A percentile compares a stretch with the other conserved stretches of the same genome.
phyloP scores from a whole-genome alignment of 1,140 invertebrate species.

The Laupala kohalensis region DNA sequence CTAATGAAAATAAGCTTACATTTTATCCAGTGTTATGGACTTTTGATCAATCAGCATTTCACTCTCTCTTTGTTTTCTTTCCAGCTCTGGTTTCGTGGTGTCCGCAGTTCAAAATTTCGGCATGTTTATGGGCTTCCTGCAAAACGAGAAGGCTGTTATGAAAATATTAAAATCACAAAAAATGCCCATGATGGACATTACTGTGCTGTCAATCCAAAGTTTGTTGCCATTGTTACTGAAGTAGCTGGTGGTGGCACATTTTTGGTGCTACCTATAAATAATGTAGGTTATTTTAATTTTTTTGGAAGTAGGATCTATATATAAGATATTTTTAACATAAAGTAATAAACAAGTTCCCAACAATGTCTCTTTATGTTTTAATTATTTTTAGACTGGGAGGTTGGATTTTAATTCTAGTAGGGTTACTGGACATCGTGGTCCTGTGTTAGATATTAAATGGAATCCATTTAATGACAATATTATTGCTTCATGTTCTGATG shows the following conservation, averaged over 20 bases:
- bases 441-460: conserved; percentile 77
- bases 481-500: conserved; percentile 89
- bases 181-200: conserved; percentile 86
- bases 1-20: not conserved
- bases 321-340: not conserved
- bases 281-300: conserved; percentile 47
- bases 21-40: no score
- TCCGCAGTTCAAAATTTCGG: conserved; percentile 79
- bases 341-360: not conserved
- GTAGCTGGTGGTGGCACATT: conserved; percentile 89
- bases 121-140: conserved; percentile 83
- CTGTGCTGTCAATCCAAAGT: conserved; percentile 89
- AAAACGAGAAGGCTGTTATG: conserved; percentile 80
- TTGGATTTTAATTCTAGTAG: conserved; percentile 62
- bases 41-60: not conserved
- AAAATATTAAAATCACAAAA: conserved; percentile 85
- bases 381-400: conserved; percentile 46
- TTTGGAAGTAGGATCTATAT: not conserved
- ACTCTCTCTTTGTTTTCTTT: conserved; percentile 23
- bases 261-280: conserved; percentile 75
- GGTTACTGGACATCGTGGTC: conserved; percentile 69
- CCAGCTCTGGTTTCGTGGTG: conserved; percentile 69
- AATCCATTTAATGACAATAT: conserved; percentile 91
- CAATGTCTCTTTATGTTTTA: not conserved
- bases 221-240: conserved; percentile 85